Evolutionary conservation across 2,113 vertebrate species (phyloP).

Genomic region (Salvelinus alpinus): DNA sequence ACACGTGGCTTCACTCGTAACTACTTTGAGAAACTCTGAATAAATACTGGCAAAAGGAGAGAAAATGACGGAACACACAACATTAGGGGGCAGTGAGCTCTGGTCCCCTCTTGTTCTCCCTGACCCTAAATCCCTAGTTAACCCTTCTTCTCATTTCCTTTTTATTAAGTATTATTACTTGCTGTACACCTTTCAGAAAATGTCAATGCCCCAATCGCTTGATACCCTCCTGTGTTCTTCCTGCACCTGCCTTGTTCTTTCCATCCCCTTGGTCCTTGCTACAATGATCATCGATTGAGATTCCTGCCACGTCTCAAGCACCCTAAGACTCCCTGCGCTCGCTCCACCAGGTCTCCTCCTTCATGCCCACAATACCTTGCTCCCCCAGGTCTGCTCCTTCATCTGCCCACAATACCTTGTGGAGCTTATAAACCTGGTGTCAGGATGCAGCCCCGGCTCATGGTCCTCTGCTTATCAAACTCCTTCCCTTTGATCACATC

Average conservation of each 20-base stretch:
- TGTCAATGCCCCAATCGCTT: neutral
- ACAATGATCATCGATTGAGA: conserved; percentile 50
- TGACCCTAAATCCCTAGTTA: neutral
- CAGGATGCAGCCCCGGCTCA: conserved; percentile 21
- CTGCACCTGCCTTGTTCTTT: conserved; percentile 4
- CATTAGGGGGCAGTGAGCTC: neutral
- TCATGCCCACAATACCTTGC: too few relatives aligned
- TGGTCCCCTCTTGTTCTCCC: neutral
- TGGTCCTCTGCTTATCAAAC: conserved; percentile 18
- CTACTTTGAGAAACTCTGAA: too few relatives aligned
- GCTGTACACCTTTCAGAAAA: neutral
- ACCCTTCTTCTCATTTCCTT: neutral
- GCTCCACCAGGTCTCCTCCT: conserved; percentile 13
- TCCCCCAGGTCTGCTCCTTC: conserved; percentile 58
- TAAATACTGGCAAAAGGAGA: neutral
- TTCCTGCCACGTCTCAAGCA: conserved; percentile 48
- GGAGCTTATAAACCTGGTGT: conserved; percentile 57
- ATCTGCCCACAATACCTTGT: conserved; percentile 64
- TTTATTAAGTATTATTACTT: neutral
- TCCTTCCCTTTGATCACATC: conserved; percentile 60
- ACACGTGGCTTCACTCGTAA: too few relatives aligned
- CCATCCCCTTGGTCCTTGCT: neutral
- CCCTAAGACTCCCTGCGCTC: conserved; percentile 47
- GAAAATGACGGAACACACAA: neutral
- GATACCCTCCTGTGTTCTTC: conserved; percentile 4